Evolutionary conservation across 2,113 vertebrate genomes (phyloP).

Genomic region (Marmota monax): DNA sequence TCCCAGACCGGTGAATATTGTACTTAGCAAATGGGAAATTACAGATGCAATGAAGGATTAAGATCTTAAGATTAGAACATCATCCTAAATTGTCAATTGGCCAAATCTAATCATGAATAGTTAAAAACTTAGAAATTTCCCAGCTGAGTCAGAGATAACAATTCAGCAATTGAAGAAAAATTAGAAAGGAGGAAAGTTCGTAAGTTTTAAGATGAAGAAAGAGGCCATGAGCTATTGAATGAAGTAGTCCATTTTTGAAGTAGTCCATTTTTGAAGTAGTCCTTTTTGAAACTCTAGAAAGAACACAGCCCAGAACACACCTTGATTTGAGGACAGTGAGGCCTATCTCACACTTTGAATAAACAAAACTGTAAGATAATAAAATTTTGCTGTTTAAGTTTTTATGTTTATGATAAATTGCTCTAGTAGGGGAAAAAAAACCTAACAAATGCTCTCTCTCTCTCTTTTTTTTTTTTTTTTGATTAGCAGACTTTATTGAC

Average conservation of each 20-base stretch:
- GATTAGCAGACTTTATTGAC: not conserved
- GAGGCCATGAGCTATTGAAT: not conserved
- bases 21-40: not conserved
- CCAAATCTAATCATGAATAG: not conserved
- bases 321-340: not conserved
- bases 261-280: too few relatives aligned
- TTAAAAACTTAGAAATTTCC: not conserved
- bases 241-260: not conserved
- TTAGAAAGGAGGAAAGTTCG: not conserved
- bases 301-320: fast-evolving
- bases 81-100: not conserved
- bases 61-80: not conserved
- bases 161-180: not conserved
- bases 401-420: not conserved
- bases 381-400: not conserved
- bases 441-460: not conserved
- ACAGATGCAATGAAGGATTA: not conserved
- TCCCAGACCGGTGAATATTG: not conserved
- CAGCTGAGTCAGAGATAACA: not conserved
- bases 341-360: not conserved
- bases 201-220: not conserved
- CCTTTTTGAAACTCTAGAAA: not conserved
- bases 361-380: not conserved
- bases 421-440: not conserved
- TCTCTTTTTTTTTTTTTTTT: too few relatives aligned